Percentiles rank a stretch among this genome's conserved stretches.
These are phyloP conservation scores for Ctenodactylus gundi DNA, from an alignment of 2,113 vertebrate species.

Conservation along the genomic window DNA sequence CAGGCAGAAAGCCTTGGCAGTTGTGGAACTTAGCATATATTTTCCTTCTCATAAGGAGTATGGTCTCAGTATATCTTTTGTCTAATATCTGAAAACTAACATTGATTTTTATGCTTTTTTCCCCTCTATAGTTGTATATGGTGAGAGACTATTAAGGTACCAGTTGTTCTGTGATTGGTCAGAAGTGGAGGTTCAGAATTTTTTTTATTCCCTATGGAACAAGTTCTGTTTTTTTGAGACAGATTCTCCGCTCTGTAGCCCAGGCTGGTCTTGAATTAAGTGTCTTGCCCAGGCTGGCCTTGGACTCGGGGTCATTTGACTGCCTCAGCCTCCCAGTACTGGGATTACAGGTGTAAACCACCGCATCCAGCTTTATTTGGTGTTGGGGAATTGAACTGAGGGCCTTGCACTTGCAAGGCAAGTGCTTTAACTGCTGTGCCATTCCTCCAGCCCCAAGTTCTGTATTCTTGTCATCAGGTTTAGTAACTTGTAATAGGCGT, in stretches of 20 bases:
- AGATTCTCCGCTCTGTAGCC: too few relatives aligned
- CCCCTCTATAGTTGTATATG: neutral
- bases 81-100: neutral
- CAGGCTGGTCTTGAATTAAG: too few relatives aligned
- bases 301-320: too few relatives aligned
- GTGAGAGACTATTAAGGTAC: neutral
- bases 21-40: neutral
- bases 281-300: too few relatives aligned
- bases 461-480: neutral
- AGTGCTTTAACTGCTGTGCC: too few relatives aligned
- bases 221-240: neutral
- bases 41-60: neutral
- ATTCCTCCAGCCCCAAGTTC: too few relatives aligned
- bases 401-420: too few relatives aligned
- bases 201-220: neutral
- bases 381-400: too few relatives aligned
- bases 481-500: too few relatives aligned
- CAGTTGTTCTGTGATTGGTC: neutral
- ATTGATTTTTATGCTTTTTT: neutral
- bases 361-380: too few relatives aligned
- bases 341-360: too few relatives aligned
- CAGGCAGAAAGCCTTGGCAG: neutral
- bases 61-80: neutral
- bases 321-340: too few relatives aligned
- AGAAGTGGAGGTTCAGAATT: neutral